phyloP scores from a whole-genome alignment of 2,888 invertebrate species.

The Pammene fasciana region DNA sequence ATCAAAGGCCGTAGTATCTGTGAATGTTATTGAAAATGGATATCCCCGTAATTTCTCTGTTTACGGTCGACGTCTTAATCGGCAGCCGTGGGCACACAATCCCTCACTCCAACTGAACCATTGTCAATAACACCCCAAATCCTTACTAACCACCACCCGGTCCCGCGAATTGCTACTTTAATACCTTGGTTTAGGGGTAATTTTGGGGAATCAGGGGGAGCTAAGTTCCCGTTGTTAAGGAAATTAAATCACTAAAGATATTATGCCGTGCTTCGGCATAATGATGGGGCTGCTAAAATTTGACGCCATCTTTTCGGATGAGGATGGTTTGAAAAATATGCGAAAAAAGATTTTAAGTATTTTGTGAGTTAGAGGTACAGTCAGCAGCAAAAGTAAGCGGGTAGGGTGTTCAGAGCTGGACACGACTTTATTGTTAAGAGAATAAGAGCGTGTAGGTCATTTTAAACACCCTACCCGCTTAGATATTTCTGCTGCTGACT shows the following conservation, averaged over 20 bases:
- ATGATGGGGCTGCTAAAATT: slow-evolving; percentile 28
- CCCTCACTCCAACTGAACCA: slow-evolving; percentile 25
- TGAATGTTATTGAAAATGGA: neutral
- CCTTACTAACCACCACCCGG: neutral
- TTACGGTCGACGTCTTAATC: slow-evolving; percentile 12
- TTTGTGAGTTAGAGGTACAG: neutral
- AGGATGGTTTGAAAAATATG: slow-evolving; percentile 25
- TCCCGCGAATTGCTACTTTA: neutral
- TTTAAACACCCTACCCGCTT: too few species aligned
- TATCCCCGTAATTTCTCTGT: neutral
- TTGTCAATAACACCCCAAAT: slow-evolving; percentile 29
- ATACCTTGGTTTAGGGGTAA: neutral
- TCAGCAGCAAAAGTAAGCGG: too few species aligned
- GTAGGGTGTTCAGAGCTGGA: too few species aligned
- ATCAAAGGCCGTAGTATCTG: neutral
- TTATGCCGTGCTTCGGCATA: slow-evolving; percentile 38
- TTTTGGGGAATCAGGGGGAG: neutral
- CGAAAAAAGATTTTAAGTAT: neutral
- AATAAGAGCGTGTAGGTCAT: too few species aligned
- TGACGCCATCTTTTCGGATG: slow-evolving; percentile 20
- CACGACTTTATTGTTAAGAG: too few species aligned
- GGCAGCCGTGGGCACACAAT: slow-evolving; percentile 2
- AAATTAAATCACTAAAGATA: slow-evolving; percentile 42
- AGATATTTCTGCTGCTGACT: too few species aligned
- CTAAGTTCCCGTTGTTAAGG: slow-evolving; percentile 38